Evolutionary conservation across 1,140 invertebrate genomes (phyloP), one percentile per base, ranked within the genome.

Genomic region (Tetramorium simillimum): DNA sequence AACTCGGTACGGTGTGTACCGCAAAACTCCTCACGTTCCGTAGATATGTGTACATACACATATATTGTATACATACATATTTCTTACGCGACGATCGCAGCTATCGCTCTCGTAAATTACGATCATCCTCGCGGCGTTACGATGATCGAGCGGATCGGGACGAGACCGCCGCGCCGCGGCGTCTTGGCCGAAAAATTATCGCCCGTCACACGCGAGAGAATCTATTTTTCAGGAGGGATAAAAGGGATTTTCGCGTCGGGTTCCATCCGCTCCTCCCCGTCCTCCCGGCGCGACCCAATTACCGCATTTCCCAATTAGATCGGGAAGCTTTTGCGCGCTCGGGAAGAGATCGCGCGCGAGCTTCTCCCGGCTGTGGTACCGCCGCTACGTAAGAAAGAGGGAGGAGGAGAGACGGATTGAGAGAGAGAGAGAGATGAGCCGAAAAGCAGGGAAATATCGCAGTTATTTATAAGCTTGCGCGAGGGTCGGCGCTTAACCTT

Each of bases 401-500:
- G 40, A 60, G 73, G 46, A 63, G 43, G 18, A 40, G 58, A 65
- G 33, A 33, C 33, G 33, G 33, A 33, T n/a, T n/a, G 46, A 70
- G 24, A 12, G 62, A 14, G 37, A 43, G 75, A 69, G 73, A 46
- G n/a, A 21, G 72, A 62, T 12, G 21, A 49, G 14, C 40, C 43
- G 65, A 69, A 69, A 69, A 69, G 65, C 65, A 81, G 78, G 69
- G 75, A 73, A 76, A 88, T 86, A 70, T 86, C 81, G 70, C 21
- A 60, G 85, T 90, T 93, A 93, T 93, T 93, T 92, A 93, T 93
- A 93, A 93, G 86, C 88, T 91, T 87, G 24, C 40, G 76, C 60
- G 92, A 93, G 92, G 93, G 93, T 93, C 92, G 90, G 24, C 84
- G 87, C n/a, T 93, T 94, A 92, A 93, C 92, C 93, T 94, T 93